Evolutionary conservation across 1,140 invertebrate species (phyloP), one percentile per base, ranked within the genome.

Genomic region (Pseudomyrmex flavicornis): DNA sequence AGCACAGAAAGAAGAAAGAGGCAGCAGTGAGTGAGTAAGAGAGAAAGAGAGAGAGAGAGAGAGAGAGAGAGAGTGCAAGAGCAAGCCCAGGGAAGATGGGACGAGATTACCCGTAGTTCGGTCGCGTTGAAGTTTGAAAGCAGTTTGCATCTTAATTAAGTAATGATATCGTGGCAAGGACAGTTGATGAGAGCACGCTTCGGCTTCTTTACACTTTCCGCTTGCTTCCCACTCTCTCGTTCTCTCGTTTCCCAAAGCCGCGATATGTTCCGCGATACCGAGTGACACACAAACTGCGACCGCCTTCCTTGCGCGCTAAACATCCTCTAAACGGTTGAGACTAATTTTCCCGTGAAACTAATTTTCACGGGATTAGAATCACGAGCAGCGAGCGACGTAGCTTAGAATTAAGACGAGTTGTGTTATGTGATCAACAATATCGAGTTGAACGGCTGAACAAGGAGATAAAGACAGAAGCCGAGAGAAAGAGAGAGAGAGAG

Each of bases 61-160:
- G 26, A 35, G 35, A 35, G 35, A 35, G 5, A 35, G 35, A 35
- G 35, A 35, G 35, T 5, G 35, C 35, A 66, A 46, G 46, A 54
- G 66, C 35, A 7, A 35, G 35, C 35, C 7, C 35, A 35, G 35
- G 35, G 5, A 35, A 35, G 35, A 35, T 35, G 35, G 35, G 77
- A 73, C 69, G 62, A 46, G 79, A 82, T 85, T 85, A 83, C 46
- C 62, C 54, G 68, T 65, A 54, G 85, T 77, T 79, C 58, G 85
- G 61, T 72, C 69, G 56, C 52, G 74, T 77, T 61, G 48, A 87
- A 88, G 58, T 88, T 88, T 82, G 58, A 72, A 74, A 85, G 76
- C 72, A 88, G 83, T 88, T 88, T 88, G 86, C 85, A 88, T 88
- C 85, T 87, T 88, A 88, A 88, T 88, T 87, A 88, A 88, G 75